Evolutionary conservation across 2,113 vertebrate species (phyloP).

Genomic region (Bubo blakistoni): DNA sequence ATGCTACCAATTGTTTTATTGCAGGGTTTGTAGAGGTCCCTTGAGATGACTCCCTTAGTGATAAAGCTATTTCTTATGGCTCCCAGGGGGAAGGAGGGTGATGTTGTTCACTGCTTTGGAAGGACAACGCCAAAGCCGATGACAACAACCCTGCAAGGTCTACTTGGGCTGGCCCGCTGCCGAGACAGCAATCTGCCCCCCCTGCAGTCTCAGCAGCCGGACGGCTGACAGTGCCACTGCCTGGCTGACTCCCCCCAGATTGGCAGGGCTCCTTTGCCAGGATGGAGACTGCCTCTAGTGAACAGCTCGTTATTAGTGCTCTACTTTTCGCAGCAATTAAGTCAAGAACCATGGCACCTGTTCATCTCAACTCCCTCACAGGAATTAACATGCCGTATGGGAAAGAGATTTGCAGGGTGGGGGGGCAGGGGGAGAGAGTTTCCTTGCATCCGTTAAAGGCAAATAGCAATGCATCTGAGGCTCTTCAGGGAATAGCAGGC

Average conservation of each 20-base stretch:
- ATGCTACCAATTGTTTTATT: background rate
- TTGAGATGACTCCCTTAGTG: background rate
- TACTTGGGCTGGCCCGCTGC: background rate
- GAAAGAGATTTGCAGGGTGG: background rate
- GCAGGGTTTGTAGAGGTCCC: background rate
- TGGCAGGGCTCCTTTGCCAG: constrained; percentile 23
- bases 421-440: background rate
- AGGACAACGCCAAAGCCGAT: background rate
- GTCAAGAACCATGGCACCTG: constrained; percentile 33
- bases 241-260: background rate
- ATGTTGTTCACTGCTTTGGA: background rate
- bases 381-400: constrained; percentile 17
- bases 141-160: background rate
- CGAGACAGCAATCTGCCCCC: background rate
- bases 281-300: background rate
- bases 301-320: constrained; percentile 47
- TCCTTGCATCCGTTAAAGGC: background rate
- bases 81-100: background rate
- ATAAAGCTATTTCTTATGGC: background rate
- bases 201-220: background rate
- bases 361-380: background rate
- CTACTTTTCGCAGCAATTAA: constrained; percentile 34
- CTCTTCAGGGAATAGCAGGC: background rate
- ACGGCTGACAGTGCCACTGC: background rate
- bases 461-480: background rate